Evolutionary conservation across 2,888 invertebrate genomes (phyloP), one percentile per base, ranked within the genome.

Genomic region (Ptilodon capucinus): DNA sequence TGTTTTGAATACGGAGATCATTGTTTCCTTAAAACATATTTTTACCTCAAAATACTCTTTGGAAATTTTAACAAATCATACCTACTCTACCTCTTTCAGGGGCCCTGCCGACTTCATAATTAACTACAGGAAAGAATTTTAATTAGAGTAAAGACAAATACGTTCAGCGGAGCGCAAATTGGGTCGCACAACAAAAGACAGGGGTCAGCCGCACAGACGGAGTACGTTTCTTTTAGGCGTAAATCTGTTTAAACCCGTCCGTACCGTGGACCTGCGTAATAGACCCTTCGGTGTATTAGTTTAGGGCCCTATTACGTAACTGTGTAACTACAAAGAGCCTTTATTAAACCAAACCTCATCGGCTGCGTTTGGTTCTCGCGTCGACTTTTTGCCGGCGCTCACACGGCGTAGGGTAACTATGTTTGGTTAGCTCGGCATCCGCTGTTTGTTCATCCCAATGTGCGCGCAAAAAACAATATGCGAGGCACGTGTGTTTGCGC

Each of bases 251-350:
- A 76, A 83, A 81, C 76, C 79, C 69, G 60, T 66, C 68, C 74
- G 68, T 68, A 69, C 64, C 75, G 70, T 75, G 76, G 81, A 76
- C 72, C 71, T 74, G 73, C 57, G 73, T 75, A 71, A 77, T 73
- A 74, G 64, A 73, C 74, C 76, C 65, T 66, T 55, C 61, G 67
- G 73, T 79, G 80, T 87, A 87, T 88, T 88, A 88, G 86, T 82
- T 88, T 87, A 88, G 86, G 86, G 80, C 81, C 84, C 84, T 81
- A 85, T 86, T 86, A 83, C 76, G 74, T 71, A 67, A 73, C 76
- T 71, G 76, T 68, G 78, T 76, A 78, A 74, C 75, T 80, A 76
- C 79, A 82, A 83, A 82, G 81, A 72, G 73, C 74, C 77, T 83
- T 80, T 82, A 83, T 81, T 80, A 79, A 74, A 74, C 73, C 76